These are phyloP conservation scores for Notiomystis cincta DNA, from an alignment of 2,113 vertebrate genomes.

Conservation along the genomic window DNA sequence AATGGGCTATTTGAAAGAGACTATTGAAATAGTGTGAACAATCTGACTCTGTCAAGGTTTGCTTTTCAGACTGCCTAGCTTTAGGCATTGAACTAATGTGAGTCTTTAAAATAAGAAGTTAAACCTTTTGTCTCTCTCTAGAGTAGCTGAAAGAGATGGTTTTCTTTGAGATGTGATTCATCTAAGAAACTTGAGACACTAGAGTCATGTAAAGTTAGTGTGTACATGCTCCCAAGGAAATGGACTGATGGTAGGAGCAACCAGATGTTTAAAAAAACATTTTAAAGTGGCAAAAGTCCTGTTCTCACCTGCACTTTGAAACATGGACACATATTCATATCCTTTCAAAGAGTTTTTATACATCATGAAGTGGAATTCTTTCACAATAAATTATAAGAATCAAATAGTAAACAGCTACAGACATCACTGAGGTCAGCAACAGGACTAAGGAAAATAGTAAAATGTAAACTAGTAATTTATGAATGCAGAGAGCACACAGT, in stretches of 20 bases:
- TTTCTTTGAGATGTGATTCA: neutral
- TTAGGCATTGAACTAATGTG: neutral
- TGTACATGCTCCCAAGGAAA: neutral
- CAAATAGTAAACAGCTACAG: neutral
- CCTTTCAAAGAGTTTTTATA: neutral
- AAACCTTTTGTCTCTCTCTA: neutral
- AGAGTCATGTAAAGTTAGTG: neutral
- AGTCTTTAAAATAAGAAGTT: neutral
- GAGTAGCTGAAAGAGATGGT: neutral
- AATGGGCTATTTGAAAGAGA: neutral
- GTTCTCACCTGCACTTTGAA: neutral
- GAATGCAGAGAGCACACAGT: fast-evolving
- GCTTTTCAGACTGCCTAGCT: neutral
- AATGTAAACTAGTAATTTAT: neutral
- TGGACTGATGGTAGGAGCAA: neutral
- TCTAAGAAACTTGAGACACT: neutral
- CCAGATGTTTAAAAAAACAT: neutral
- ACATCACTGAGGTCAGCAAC: neutral
- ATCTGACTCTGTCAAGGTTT: neutral
- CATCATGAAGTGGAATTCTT: neutral
- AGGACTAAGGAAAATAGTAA: neutral
- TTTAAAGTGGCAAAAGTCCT: neutral
- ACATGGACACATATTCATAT: fast-evolving
- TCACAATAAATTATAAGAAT: neutral
- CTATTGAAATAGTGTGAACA: neutral